These are phyloP conservation scores for Epinephelus fuscoguttatus DNA, from an alignment of 2,113 vertebrate genomes.

Conservation along the genomic window DNA sequence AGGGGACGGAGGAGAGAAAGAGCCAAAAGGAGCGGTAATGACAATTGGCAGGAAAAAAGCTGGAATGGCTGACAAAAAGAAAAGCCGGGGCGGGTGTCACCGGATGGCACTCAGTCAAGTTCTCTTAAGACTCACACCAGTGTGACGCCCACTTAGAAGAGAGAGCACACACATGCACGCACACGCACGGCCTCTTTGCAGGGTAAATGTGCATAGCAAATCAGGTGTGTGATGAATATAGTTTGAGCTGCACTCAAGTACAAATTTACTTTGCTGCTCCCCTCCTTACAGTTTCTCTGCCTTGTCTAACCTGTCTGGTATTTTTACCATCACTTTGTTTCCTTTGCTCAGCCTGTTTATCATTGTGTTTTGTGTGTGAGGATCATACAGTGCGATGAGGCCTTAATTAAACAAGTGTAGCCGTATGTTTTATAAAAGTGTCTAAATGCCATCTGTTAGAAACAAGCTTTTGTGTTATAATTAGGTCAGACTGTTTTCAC, in stretches of 20 bases:
- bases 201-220: slow-evolving; percentile 43
- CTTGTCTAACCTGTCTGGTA: slow-evolving; percentile 1
- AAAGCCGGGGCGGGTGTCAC: slow-evolving; percentile 61
- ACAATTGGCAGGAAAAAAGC: slow-evolving; percentile 63
- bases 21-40: slow-evolving; percentile 37
- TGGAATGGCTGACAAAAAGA: slow-evolving; percentile 61
- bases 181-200: slow-evolving; percentile 22
- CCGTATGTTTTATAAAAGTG: slow-evolving; percentile 27
- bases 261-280: slow-evolving; percentile 33
- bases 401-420: slow-evolving; percentile 30
- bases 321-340: slow-evolving; percentile 19
- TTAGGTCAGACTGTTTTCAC: slow-evolving; percentile 53
- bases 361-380: slow-evolving; percentile 16
- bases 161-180: slow-evolving; percentile 5
- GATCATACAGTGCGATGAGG: neutral
- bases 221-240: slow-evolving; percentile 35
- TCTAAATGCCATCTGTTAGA: slow-evolving; percentile 25
- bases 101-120: slow-evolving; percentile 71
- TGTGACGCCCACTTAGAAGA: slow-evolving; percentile 57
- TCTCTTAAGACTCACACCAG: slow-evolving; percentile 56
- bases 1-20: neutral
- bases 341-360: slow-evolving; percentile 22
- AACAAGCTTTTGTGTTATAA: slow-evolving; percentile 52
- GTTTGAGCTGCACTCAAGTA: slow-evolving; percentile 12
- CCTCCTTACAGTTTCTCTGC: neutral